Evolutionary conservation across 1,140 invertebrate species (phyloP).

Genomic region (Mercenaria mercenaria): DNA sequence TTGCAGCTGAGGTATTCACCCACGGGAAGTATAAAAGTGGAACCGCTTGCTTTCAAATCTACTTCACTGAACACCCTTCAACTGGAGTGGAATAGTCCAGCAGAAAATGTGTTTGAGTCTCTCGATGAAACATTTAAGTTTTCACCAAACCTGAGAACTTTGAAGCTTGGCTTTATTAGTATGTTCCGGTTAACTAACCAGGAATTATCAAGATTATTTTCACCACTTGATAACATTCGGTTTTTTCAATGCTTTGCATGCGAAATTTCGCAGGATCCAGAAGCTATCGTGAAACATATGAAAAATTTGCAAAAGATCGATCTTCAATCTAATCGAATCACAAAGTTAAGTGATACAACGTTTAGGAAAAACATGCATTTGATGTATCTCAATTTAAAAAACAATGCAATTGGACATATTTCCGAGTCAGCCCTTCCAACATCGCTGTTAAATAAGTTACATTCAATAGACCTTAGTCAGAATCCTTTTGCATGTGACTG

Average conservation of each 20-base stretch:
- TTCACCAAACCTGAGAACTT: neutral
- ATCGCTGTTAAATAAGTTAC: neutral
- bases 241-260: neutral
- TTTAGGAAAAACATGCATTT: neutral
- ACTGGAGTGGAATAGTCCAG: neutral
- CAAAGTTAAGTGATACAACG: neutral
- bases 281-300: neutral
- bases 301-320: neutral
- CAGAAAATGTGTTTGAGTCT: neutral
- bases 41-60: neutral
- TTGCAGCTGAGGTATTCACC: neutral
- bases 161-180: neutral
- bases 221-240: neutral
- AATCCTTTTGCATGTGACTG: slow-evolving; percentile 14
- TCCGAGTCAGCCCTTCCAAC: neutral
- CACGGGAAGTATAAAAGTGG: neutral
- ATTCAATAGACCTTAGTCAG: neutral
- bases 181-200: neutral
- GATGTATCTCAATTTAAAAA: neutral
- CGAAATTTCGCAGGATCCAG: neutral
- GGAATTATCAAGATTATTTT: neutral
- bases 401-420: neutral
- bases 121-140: neutral
- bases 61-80: neutral
- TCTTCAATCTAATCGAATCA: neutral